Base-by-base conservation (phyloP, 2,113 vertebrate species). In the Channa argus region DNA sequence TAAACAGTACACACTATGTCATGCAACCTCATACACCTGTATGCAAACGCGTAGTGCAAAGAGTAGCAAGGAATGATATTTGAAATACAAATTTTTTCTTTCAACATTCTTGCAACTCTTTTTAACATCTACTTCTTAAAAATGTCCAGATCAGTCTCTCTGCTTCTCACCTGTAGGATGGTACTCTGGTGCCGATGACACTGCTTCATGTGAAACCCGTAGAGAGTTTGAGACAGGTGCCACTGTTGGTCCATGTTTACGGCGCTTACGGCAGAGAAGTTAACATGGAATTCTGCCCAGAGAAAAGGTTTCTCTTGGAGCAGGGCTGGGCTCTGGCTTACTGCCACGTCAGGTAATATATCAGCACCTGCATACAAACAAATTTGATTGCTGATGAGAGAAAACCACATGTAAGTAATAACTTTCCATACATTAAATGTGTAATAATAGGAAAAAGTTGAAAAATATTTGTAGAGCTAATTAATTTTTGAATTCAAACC, bases 191-290 rank as follows among this genome's bases (percentile, higher is more conserved):
- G 74, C 97, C 97, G 61, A 83, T 99, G 90, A 98, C 97, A 6
- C 61, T 99, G 84, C 94, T 99, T 85, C 95, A 97, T 89, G 90
- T 91, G 63, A 80, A 2, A 13, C 86, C 93, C 74, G 80, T 91
- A 84, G 88, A 92, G 70, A 81, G 89, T 68, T 91, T 97, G 68
- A 88, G 67, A 79, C 83, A 87, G 79, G 95, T 88, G 24, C 98
- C 97, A 52, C 94, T 99, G 83, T 90, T 99, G 33, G 88, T 96
- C 24, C 97, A 98, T 77, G 97, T 98, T 13, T 99, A 99, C 56
- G 98, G 98, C 81, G 96, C 97, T 77, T 99, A 99, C 41, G 98
- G 98, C 63, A 91, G 95, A 87, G 96, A 98, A 72, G 89, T 98
- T 75, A 93, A 94, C 91, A 97, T 98, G 97, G 94, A 91, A 64